Conservation (phyloP, 2,797 vertebrate genomes). For the Parambassis ranga region DNA sequence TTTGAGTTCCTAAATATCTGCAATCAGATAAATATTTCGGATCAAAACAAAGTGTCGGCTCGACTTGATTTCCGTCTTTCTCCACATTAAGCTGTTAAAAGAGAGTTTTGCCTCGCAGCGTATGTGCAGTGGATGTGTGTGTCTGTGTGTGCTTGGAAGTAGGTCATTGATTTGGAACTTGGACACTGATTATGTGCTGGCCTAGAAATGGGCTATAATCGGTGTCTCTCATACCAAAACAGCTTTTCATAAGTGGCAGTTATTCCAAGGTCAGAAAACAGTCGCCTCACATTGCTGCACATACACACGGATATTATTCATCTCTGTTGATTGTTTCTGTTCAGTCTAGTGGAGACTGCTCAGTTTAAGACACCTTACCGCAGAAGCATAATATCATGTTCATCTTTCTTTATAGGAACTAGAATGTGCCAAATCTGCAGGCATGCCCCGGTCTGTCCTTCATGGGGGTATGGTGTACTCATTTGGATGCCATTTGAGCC, state of each 20-base stretch:
- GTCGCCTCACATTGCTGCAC: conserved; percentile 38
- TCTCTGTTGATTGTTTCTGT: conserved; percentile 36
- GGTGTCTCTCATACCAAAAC: conserved; percentile 76
- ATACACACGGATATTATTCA: conserved; percentile 28
- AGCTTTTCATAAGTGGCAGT: conserved; percentile 75
- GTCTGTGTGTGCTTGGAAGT: conserved; percentile 64
- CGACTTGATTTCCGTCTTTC: conserved; percentile 49
- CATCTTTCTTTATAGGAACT: conserved; percentile 40
- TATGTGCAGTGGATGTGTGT: conserved; percentile 51
- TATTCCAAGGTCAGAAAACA: conserved; percentile 77
- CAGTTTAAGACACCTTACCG: conserved; percentile 47
- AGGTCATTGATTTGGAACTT: conserved; percentile 83
- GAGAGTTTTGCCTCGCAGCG: conserved; percentile 68
- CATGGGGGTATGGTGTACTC: conserved; percentile 60
- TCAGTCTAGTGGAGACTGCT: conserved; percentile 40
- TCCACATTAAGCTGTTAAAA: conserved; percentile 64
- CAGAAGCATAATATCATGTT: conserved; percentile 31
- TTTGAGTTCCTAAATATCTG: conserved; percentile 48
- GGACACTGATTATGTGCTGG: conserved; percentile 79
- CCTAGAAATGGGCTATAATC: conserved; percentile 81
- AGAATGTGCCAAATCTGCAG: conserved; percentile 58
- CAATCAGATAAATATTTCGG: conserved; percentile 33
- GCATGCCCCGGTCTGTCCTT: conserved; percentile 64
- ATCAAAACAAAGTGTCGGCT: conserved; percentile 61
- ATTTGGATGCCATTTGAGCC: conserved; percentile 65